Conservation (phyloP, 1,140 invertebrate genomes). For the Calycopis cecrops region DNA sequence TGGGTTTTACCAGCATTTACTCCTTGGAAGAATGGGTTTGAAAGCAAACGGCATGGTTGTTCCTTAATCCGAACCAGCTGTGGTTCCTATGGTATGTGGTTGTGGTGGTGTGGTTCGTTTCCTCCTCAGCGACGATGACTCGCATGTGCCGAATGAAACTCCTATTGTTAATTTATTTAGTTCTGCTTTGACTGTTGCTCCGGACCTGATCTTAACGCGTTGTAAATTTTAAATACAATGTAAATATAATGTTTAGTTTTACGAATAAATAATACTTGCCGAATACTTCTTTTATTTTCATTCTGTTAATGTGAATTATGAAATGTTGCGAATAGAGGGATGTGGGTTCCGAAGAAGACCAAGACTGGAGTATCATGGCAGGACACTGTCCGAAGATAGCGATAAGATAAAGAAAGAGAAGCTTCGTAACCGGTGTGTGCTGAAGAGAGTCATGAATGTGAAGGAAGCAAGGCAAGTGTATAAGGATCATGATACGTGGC, state of each 20-base stretch:
- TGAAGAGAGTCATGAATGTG: too few relatives aligned
- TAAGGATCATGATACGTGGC: too few relatives aligned
- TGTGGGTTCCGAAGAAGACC: too few relatives aligned
- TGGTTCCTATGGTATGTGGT: not conserved
- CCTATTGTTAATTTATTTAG: conserved; percentile 63
- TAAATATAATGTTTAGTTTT: conserved; percentile 66
- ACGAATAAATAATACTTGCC: conserved; percentile 60
- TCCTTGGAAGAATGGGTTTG: conserved; percentile 26
- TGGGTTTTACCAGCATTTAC: conserved; percentile 18
- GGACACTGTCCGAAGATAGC: too few relatives aligned
- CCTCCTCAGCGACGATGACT: conserved; percentile 29
- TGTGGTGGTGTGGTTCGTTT: not conserved
- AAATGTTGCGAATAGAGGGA: too few relatives aligned
- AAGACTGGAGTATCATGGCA: too few relatives aligned
- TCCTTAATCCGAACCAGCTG: not conserved
- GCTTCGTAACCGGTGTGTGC: too few relatives aligned
- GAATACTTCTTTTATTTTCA: conserved; percentile 28
- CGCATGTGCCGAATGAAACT: conserved; percentile 36
- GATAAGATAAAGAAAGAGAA: too few relatives aligned
- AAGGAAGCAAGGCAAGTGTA: too few relatives aligned
- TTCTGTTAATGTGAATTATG: too few relatives aligned
- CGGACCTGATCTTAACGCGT: conserved; percentile 70
- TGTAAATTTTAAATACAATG: conserved; percentile 47
- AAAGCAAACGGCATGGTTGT: conserved; percentile 7
- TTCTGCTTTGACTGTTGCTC: conserved; percentile 71